These are phyloP conservation scores for Kryptolebias marmoratus DNA, from an alignment of 2,113 vertebrate species.

Conservation along the genomic window DNA sequence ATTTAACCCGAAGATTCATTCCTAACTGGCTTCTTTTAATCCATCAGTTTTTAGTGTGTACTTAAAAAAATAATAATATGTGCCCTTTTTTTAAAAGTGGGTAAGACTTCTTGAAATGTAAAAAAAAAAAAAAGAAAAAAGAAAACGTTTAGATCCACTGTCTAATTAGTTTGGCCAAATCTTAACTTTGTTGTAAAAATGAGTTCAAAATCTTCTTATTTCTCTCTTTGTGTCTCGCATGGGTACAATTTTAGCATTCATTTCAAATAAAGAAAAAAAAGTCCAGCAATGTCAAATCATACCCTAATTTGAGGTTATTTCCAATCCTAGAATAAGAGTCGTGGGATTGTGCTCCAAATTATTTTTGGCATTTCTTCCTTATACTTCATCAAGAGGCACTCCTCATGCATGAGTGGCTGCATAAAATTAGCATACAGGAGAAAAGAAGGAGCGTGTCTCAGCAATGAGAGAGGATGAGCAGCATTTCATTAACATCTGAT, in stretches of 20 bases:
- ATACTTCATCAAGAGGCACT: slow-evolving; percentile 44
- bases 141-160: no score
- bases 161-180: no score
- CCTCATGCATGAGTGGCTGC: slow-evolving; percentile 43
- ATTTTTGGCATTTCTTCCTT: slow-evolving; percentile 51
- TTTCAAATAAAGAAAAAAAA: slow-evolving; percentile 22
- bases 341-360: slow-evolving; percentile 30
- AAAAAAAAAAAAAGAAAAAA: no score
- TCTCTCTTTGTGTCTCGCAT: neutral
- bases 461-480: slow-evolving; percentile 28
- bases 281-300: slow-evolving; percentile 33
- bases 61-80: no score
- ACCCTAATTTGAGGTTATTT: slow-evolving; percentile 29
- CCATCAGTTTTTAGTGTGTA: no score
- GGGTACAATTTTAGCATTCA: neutral
- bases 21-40: no score
- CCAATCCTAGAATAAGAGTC: slow-evolving; percentile 21
- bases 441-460: slow-evolving; percentile 21
- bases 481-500: slow-evolving; percentile 36
- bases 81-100: no score
- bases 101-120: no score
- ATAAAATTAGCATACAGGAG: slow-evolving; percentile 55
- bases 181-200: neutral
- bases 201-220: neutral
- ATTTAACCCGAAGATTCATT: no score